Evolutionary conservation across 2,888 invertebrate genomes (phyloP).

Genomic region (Monopis laevigella): DNA sequence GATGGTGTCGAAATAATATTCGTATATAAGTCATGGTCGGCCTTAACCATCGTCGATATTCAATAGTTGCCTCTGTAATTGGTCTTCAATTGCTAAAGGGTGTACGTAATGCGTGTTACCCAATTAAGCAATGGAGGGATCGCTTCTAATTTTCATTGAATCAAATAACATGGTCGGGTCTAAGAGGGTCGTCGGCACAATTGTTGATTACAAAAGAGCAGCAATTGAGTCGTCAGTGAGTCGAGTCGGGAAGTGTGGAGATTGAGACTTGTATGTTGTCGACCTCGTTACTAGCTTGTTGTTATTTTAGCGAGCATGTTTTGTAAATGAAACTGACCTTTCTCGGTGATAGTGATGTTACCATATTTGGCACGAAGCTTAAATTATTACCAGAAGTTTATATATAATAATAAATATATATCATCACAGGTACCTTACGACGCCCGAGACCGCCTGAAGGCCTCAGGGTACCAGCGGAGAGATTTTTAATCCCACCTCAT

Average conservation of each 20-base stretch:
- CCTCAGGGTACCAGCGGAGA: too few relatives aligned
- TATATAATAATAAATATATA: too few relatives aligned
- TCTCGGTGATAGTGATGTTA: not conserved
- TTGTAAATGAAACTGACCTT: constrained; percentile 6
- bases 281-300: constrained; percentile 1
- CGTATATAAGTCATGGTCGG: too few relatives aligned
- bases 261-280: constrained; percentile 43
- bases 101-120: not conserved
- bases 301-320: not conserved
- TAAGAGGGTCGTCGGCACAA: constrained; percentile 28
- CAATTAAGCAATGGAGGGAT: not conserved
- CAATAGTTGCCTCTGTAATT: too few relatives aligned
- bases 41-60: too few relatives aligned
- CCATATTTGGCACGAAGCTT: constrained; percentile 1
- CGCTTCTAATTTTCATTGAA: constrained; percentile 1
- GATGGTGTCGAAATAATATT: too few relatives aligned
- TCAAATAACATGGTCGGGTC: not conserved
- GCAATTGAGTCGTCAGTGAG: constrained; percentile 59
- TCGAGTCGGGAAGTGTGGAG: constrained; percentile 45
- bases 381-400: too few relatives aligned
- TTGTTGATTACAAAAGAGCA: constrained; percentile 65
- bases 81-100: not conserved
- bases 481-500: too few relatives aligned
- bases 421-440: too few relatives aligned
- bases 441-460: too few relatives aligned